These are phyloP conservation scores for Bucco capensis DNA, from an alignment of 2,113 vertebrate genomes.

Conservation along the genomic window DNA sequence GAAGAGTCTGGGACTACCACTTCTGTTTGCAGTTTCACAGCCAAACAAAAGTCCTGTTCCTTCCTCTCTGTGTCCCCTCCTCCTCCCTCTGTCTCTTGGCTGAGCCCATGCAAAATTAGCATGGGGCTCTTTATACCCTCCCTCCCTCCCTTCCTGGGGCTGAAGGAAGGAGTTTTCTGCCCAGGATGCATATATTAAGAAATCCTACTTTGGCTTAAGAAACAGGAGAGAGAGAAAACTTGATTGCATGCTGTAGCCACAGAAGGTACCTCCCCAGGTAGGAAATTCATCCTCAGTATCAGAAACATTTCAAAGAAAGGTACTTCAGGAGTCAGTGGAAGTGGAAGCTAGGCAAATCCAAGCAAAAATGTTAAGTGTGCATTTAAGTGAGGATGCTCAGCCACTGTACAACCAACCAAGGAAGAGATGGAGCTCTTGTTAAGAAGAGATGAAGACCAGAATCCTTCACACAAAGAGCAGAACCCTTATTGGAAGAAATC, in stretches of 20 bases:
- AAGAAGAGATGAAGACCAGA: neutral
- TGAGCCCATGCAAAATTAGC: neutral
- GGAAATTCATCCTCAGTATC: neutral
- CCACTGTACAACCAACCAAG: neutral
- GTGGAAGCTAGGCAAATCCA: neutral
- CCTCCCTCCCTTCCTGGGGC: neutral
- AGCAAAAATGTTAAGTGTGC: neutral
- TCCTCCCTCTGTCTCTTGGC: neutral
- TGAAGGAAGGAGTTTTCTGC: neutral
- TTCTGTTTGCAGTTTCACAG: conserved; percentile 38
- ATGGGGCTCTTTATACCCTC: neutral
- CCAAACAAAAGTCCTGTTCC: neutral
- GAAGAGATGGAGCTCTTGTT: neutral
- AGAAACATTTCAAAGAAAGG: neutral
- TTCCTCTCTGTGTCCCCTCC: conserved; percentile 8
- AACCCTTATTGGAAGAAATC: neutral
- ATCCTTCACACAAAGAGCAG: neutral
- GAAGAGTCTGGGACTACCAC: conserved; percentile 14
- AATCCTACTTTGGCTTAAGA: neutral
- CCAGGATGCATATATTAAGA: neutral
- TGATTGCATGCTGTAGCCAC: neutral
- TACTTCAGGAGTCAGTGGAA: neutral
- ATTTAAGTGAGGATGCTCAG: neutral
- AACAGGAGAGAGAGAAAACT: neutral
- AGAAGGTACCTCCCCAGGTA: neutral